phyloP scores from a whole-genome alignment of 2,888 invertebrate genomes.

The Odontomyia ornata region DNA sequence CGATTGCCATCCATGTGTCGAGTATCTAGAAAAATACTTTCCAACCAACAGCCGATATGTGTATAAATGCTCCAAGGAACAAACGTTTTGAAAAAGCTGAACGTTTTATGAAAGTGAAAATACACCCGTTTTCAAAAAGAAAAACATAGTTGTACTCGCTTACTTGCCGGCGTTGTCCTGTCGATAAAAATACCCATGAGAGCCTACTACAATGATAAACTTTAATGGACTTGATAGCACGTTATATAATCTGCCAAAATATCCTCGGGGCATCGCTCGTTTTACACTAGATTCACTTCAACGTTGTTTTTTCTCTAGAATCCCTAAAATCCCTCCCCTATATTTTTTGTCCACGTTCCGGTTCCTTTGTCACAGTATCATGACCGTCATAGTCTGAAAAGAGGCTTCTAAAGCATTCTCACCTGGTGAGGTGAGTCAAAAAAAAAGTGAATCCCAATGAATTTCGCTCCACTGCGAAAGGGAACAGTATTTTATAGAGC shows the following conservation, averaged over 20 bases:
- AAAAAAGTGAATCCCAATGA: background rate
- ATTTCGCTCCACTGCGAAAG: background rate
- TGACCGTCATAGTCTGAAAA: background rate
- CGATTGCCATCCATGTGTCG: background rate
- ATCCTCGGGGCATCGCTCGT: constrained; percentile 25
- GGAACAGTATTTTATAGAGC: background rate
- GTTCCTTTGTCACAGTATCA: background rate
- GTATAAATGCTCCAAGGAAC: constrained; percentile 15
- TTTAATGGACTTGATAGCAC: constrained; percentile 38
- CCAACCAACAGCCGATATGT: background rate
- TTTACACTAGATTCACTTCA: constrained; percentile 9
- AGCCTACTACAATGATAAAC: constrained; percentile 41
- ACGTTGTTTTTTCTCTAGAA: constrained; percentile 5
- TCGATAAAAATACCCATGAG: constrained; percentile 42
- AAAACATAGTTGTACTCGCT: too few species aligned
- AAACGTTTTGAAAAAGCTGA: constrained; percentile 2
- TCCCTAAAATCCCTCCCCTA: too few species aligned
- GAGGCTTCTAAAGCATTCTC: background rate
- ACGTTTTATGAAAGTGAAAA: constrained; percentile 13
- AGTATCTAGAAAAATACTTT: background rate
- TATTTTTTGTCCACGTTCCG: background rate
- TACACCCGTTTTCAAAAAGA: background rate
- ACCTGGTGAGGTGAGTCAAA: background rate
- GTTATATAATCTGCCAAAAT: constrained; percentile 39
- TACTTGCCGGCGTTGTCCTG: background rate